A percentile compares a stretch with the other conserved stretches of the same genome.
Evolutionary conservation across 2,888 invertebrate species (phyloP).

Genomic region (Hermodice carunculata): DNA sequence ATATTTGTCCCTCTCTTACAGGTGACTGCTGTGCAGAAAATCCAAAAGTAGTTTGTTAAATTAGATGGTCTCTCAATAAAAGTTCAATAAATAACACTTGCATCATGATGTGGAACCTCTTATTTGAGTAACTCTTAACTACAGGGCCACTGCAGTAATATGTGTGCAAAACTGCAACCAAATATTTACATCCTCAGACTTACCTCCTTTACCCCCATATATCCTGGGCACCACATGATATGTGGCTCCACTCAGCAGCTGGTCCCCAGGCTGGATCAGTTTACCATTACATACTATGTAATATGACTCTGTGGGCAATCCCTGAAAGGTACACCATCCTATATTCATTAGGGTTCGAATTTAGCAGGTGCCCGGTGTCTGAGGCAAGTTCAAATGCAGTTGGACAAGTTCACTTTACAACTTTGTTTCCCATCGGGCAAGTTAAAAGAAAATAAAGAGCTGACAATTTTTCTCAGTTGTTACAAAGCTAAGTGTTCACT

Average conservation of each 20-base stretch:
- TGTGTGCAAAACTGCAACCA: background rate
- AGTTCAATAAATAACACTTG: background rate
- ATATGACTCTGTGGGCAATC: no score
- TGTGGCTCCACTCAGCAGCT: conserved; percentile 70
- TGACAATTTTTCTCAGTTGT: no score
- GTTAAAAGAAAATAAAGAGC: no score
- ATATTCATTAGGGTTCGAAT: no score
- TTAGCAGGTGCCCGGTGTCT: no score
- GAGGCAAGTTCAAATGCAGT: no score
- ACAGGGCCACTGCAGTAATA: background rate
- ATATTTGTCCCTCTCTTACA: no score
- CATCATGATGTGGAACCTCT: background rate
- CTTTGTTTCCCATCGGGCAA: no score
- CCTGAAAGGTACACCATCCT: no score
- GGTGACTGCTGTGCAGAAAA: no score
- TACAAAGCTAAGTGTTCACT: no score
- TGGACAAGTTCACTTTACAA: no score
- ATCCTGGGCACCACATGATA: conserved; percentile 72
- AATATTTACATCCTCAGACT: conserved; percentile 21
- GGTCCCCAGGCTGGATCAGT: conserved; percentile 66
- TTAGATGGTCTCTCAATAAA: background rate
- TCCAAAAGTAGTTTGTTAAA: background rate
- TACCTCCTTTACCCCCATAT: conserved; percentile 91
- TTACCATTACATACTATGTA: conserved; percentile 76
- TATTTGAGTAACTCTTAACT: background rate